phyloP scores from a whole-genome alignment of 2,797 vertebrate species.

The Fundulus diaphanus region DNA sequence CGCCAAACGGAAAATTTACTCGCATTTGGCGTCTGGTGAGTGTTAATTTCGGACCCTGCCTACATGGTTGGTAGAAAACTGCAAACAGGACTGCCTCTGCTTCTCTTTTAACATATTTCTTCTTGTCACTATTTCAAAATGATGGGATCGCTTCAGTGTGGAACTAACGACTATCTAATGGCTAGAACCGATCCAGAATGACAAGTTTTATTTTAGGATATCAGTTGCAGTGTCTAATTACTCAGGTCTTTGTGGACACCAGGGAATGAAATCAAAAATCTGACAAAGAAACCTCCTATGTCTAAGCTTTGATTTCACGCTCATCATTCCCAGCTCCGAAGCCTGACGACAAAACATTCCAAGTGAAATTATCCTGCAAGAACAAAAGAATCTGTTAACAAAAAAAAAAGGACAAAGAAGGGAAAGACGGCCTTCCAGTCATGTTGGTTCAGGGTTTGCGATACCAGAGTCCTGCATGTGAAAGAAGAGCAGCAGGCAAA shows the following conservation, averaged over 20 bases:
- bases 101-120: too few species aligned
- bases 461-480: constrained; percentile 64
- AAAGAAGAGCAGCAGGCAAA: constrained; percentile 57
- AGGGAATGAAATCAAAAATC: neutral
- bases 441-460: constrained; percentile 73
- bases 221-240: neutral
- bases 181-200: too few species aligned
- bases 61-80: too few species aligned
- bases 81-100: too few species aligned
- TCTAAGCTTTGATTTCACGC: constrained; percentile 55
- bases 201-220: neutral
- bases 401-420: constrained; percentile 51
- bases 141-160: too few species aligned
- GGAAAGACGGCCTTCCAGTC: constrained; percentile 65
- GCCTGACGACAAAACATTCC: constrained; percentile 78
- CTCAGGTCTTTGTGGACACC: neutral
- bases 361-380: constrained; percentile 73
- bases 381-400: constrained; percentile 74
- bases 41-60: too few species aligned
- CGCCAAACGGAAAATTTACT: too few species aligned
- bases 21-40: too few species aligned
- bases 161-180: too few species aligned
- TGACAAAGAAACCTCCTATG: constrained; percentile 9
- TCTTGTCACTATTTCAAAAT: too few species aligned
- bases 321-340: constrained; percentile 39